These are phyloP conservation scores for Drosophila fulvimacula DNA, from an alignment of 2,888 invertebrate genomes.

Conservation along the genomic window DNA sequence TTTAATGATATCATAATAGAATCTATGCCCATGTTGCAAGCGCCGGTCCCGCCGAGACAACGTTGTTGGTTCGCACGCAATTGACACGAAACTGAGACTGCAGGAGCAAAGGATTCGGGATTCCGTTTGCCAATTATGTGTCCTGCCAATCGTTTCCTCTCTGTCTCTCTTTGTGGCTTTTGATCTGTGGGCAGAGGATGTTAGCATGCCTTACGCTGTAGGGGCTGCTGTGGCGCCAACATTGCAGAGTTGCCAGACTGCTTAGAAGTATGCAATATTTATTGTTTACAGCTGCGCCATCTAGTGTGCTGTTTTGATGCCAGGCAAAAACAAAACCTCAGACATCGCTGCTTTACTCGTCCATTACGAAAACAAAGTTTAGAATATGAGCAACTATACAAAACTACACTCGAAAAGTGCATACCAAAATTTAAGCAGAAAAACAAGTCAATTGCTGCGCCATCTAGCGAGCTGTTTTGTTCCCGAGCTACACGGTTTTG, in stretches of 20 bases:
- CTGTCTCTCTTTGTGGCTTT: neutral
- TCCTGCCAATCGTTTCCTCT: conserved; percentile 18
- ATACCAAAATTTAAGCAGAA: conserved; percentile 2
- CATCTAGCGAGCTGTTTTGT: conserved; percentile 32
- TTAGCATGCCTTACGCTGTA: neutral
- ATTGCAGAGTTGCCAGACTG: conserved; percentile 17
- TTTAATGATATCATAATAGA: conserved; percentile 30
- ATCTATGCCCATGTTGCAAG: conserved; percentile 42
- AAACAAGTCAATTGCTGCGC: conserved; percentile 1
- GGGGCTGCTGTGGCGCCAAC: conserved; percentile 25
- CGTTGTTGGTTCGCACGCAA: conserved; percentile 61
- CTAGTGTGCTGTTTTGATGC: neutral
- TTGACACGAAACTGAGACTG: conserved; percentile 49
- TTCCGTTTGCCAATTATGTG: conserved; percentile 31
- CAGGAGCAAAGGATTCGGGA: conserved; percentile 32
- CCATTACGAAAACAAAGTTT: conserved; percentile 6
- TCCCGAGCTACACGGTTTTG: neutral
- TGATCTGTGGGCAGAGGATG: conserved; percentile 1
- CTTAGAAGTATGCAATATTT: conserved; percentile 20
- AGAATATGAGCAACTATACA: neutral
- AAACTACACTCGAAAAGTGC: neutral
- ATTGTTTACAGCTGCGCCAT: neutral
- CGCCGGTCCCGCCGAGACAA: conserved; percentile 44
- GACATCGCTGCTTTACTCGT: neutral
- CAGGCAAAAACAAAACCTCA: neutral